Evolutionary conservation across 2,888 invertebrate genomes (phyloP), one percentile per base, ranked within the genome.

Genomic region (Eustalomyia histrio): DNA sequence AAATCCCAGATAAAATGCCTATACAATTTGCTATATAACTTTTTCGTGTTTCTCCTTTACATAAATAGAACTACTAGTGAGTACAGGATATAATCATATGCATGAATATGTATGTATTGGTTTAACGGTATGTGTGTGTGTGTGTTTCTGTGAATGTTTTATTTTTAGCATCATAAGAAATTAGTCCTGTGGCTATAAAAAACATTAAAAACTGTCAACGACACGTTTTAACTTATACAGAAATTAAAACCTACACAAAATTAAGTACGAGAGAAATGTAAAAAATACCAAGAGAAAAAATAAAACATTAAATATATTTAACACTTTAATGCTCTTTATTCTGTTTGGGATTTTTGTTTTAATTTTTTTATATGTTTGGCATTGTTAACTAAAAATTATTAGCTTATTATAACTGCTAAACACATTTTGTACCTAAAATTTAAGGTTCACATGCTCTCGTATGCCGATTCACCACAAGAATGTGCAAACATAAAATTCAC

Each of bases 141-240:
- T n/a, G 21, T 18, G 17, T 61, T 12, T 6, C 39, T 65, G 33
- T 72, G 52, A 58, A 39, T 29, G 58, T 57, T 29, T 29, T 39
- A 33, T 69, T 69, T 57, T 57, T 57, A n/a, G 63, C 60, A 76
- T 76, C 76, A 78, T 67, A 79, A 81, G 79, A 79, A 76, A 83
- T 82, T 76, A 76, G 75, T 82, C 81, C 83, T 83, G 81, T 50
- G 83, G 84, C 79, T 82, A 75, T 72, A 80, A 71, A 67, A 68
- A 67, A 73, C 80, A 83, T 80, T 80, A 79, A 84, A 83, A 79
- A 67, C 71, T 83, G 79, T 82, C 83, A 83, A 76, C 82, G 61
- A 57, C 80, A 83, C 79, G 72, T 83, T 82, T 83, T 81, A 68
- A 73, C 16, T 53, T 52, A 55, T 29, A 64, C 21, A 72, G 75